phyloP scores from a whole-genome alignment of 2,888 invertebrate species.

The Mesorhabditis spiculigera region DNA sequence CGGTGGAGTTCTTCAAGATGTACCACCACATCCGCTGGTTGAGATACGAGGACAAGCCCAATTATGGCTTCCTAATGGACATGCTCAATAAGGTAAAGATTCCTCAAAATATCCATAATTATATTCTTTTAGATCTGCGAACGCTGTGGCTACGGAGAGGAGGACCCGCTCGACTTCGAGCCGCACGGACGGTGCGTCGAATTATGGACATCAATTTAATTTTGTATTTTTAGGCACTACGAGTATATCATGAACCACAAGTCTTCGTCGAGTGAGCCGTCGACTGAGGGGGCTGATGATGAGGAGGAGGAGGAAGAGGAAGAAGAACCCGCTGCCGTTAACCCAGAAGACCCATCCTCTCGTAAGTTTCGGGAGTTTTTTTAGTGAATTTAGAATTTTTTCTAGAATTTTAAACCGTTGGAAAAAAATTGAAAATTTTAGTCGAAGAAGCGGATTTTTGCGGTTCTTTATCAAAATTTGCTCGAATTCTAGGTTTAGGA shows the following conservation, averaged over 20 bases:
- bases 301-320: too few relatives aligned
- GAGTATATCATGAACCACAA: background rate
- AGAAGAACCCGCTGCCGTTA: too few relatives aligned
- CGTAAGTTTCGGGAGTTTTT: too few relatives aligned
- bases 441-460: too few relatives aligned
- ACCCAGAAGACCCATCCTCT: too few relatives aligned
- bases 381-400: too few relatives aligned
- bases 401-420: too few relatives aligned
- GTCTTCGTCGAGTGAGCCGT: too few relatives aligned
- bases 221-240: conserved; percentile 2
- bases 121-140: conserved; percentile 18
- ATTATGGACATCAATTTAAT: background rate
- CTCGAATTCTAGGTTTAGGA: too few relatives aligned
- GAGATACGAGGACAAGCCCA: conserved; percentile 25
- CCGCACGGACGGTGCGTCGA: background rate
- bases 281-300: too few relatives aligned
- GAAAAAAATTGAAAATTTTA: too few relatives aligned
- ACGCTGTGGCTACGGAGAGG: conserved; percentile 14
- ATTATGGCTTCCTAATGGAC: conserved; percentile 23
- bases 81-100: conserved; percentile 10
- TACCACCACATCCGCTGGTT: background rate
- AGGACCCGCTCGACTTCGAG: conserved; percentile 30
- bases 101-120: background rate
- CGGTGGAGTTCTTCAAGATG: background rate
- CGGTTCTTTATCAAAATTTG: too few relatives aligned